Evolutionary conservation across 2,888 invertebrate genomes (phyloP), one percentile per base, ranked within the genome.

Genomic region (Hydrotaea diabolus): DNA sequence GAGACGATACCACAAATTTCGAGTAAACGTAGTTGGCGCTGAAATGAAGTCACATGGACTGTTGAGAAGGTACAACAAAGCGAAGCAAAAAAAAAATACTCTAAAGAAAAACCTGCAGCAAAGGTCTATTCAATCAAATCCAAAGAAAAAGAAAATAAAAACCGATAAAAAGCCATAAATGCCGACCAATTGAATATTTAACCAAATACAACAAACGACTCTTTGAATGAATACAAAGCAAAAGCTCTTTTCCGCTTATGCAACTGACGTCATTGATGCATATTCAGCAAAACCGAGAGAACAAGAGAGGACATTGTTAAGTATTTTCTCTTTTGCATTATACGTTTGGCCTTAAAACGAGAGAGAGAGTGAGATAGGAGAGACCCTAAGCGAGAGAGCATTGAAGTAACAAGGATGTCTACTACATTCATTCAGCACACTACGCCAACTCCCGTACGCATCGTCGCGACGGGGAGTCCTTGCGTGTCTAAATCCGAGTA

Each of bases 221-320:
- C n/a, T 31, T 23, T 11, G 46, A 59, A 36, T n/a, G 9, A 26
- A 39, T 17, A 36, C 11, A 62, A 31, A 23, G n/a, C 21, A 15
- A 74, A 43, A 83, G 83, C 80, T 77, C 80, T 77, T 80, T 80
- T 77, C 7, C 5, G 39, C 46, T 31, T 15, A 23, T 46, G 15
- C 0, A 43, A 39, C n/a, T 84, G 84, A 73, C 81, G 78, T 79
- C 81, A 78, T 69, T 11, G 15, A 31, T 53, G 13, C 73, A 79
- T 81, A 84, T 84, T 81, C 81, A 84, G 84, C 84, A 69, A 13
- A 66, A 43, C 39, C 11, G 31, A 31, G 31, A 31, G 31, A 31
- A 7, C 2, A 31, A 31, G 31, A 31, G 2, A 4, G 7, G 31
- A 31, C 2, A 31, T 31, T 31, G 31, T 31, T 31, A 31, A 31